Evolutionary conservation across 2,888 invertebrate species (phyloP), one percentile per base, ranked within the genome.

Genomic region (Tiphia femorata): DNA sequence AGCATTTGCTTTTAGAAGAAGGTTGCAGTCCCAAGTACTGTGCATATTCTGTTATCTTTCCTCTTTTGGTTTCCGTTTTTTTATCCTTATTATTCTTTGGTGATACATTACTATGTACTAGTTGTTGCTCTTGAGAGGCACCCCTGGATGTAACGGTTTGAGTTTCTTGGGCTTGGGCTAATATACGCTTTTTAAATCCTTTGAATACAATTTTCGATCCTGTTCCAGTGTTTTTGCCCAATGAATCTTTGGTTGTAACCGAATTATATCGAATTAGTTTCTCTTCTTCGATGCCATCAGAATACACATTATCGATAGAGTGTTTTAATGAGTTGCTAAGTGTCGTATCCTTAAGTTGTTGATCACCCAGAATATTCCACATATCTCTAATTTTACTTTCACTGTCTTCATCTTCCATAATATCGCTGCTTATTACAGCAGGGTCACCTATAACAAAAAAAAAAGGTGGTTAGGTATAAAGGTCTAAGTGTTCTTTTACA

Each of bases 1-100:
- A 87, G 79, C 93, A 93, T 77, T 90, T 91, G 77, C 90, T 89
- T 82, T 90, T 90, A 3, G 70, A 56, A 8, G 78, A 70, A 2
- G 81, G 82, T 77, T 91, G 91, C 52, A 92, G 81, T 10, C 91
- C 91, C 69, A 91, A 84, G 80, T 90, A 91, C 76, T 92, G 91
- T 43, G 90, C 90, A 84, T 91, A 91, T 75, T 91, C 91, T 42
- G 83, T 76, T 59, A 82, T 82, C 55, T 80, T 80, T 51, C 70
- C 76, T 23, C 67, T 67, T 53, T 80, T 80, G 5, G 60, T 59
- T 30, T 78, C 76, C 2, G 49, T 41, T 33, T 52, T 60, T 25
- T 65, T 70, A 0, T 67, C 67, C 33, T 67, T 73, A 35, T 55
- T 58, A 16, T 49, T 56, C 16, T 72, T 75, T 3, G 49, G 40